Conservation (phyloP, 2,888 invertebrate genomes). For the Drosophila mayaguana region DNA sequence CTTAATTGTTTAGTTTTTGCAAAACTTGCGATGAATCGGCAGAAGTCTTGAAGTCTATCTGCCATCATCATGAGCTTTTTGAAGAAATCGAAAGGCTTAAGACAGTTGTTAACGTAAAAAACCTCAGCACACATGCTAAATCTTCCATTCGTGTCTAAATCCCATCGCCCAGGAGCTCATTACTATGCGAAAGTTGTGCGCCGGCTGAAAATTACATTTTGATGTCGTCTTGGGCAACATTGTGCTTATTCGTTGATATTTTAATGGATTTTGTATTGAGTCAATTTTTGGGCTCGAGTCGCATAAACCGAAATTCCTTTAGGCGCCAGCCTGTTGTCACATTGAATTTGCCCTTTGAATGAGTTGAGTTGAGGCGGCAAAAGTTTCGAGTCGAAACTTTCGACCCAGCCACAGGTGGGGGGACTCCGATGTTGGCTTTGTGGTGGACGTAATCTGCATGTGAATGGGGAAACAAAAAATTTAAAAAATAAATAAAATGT, state of each 20-base stretch:
- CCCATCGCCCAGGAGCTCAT: constrained; percentile 50
- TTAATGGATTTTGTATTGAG: constrained; percentile 78
- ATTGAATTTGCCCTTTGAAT: constrained; percentile 68
- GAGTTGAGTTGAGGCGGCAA: constrained; percentile 19
- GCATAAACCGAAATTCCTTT: constrained; percentile 35
- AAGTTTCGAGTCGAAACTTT: too few species aligned
- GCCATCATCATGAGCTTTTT: not conserved
- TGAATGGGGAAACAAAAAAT: constrained; percentile 17
- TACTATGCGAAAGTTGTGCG: constrained; percentile 72
- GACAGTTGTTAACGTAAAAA: constrained; percentile 8
- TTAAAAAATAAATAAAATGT: constrained; percentile 1
- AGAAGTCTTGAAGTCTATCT: not conserved
- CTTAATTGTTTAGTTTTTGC: not conserved
- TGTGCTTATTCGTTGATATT: constrained; percentile 74
- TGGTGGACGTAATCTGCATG: constrained; percentile 36
- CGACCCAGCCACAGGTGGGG: constrained; percentile 48
- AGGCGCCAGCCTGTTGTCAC: constrained; percentile 60
- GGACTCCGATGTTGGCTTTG: constrained; percentile 11
- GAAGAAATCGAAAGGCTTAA: constrained; percentile 46
- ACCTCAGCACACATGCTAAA: constrained; percentile 31
- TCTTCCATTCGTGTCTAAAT: not conserved
- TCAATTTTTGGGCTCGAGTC: constrained; percentile 48
- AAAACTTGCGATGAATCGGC: not conserved
- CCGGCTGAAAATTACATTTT: constrained; percentile 71
- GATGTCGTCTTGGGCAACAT: constrained; percentile 67